Evolutionary conservation across 2,888 invertebrate genomes (phyloP), one percentile per base, ranked within the genome.

Genomic region (Tholera decimalis): DNA sequence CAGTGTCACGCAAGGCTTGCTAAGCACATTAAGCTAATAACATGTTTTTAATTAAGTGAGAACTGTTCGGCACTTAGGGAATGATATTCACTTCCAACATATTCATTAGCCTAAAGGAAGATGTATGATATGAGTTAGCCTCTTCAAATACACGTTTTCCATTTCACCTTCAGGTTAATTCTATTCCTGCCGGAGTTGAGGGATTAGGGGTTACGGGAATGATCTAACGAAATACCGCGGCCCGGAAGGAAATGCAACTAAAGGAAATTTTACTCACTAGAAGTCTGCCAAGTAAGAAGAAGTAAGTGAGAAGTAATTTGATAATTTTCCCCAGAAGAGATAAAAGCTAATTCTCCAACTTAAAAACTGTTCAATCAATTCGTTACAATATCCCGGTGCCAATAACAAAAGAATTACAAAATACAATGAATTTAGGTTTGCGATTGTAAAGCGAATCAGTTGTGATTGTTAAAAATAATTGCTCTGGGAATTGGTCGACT

Each of bases 1-100:
- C 15, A 15, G 8, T 33, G 51, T 18, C 77, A 76, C 77, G 73
- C 77, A 54, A 70, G 24, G 30, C 39, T 60, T 60, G 56, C 55
- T 67, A 18, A 46, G 22, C 8, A 28, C 50, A 50, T 66, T 41
- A 41, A 9, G 15, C 24, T 58, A 58, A 66, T 54, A 30, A 59
- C 74, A 2, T 53, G 51, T 43, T 37, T 11, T 26, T 28, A 54
- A 70, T 66, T 47, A 47, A 39, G 69, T 69, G 59, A 35, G 11
- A 67, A 57, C 15, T 18, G 26, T 39, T n/a, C n/a, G n/a, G n/a
- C n/a, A 35, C 28, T 43, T 11, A 20, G 30, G 6, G 15, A 8
- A 59, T 24, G 13, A 1, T 22, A 26, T 37, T 26, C 1, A 13
- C 13, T 30, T 6, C 20, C 20, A 28, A 30, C 49, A 20, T 3